Conservation (phyloP, 2,888 invertebrate species). For the Oligia fasciuncula region DNA sequence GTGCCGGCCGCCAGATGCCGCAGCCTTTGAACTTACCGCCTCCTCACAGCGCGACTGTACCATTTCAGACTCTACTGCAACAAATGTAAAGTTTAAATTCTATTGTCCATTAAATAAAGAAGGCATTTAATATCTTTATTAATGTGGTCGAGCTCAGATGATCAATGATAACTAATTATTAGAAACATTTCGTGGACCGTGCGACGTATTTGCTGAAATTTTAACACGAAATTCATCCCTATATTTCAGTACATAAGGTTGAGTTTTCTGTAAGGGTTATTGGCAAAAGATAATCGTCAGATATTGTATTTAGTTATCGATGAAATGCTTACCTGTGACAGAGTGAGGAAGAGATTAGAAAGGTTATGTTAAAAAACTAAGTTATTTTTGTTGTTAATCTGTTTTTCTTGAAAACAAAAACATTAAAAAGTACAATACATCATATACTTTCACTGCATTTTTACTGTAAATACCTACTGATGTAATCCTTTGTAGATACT, state of each 20-base stretch:
- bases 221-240: slow-evolving; percentile 45
- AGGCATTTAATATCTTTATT: slow-evolving; percentile 70
- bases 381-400: slow-evolving; percentile 28
- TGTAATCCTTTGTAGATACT: slow-evolving; percentile 23
- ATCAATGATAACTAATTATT: slow-evolving; percentile 70
- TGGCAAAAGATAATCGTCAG: slow-evolving; percentile 83
- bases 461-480: slow-evolving; percentile 19
- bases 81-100: slow-evolving; percentile 16
- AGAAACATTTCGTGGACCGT: slow-evolving; percentile 67
- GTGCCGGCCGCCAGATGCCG: slow-evolving; percentile 80
- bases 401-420: slow-evolving; percentile 36
- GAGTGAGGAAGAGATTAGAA: slow-evolving; percentile 68
- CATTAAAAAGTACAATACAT: slow-evolving; percentile 22
- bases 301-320: slow-evolving; percentile 88
- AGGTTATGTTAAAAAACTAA: background rate
- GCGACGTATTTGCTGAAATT: slow-evolving; percentile 50
- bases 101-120: slow-evolving; percentile 45
- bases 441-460: background rate
- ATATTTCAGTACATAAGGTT: background rate
- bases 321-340: slow-evolving; percentile 72
- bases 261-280: slow-evolving; percentile 47
- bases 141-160: slow-evolving; percentile 70
- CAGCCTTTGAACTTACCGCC: slow-evolving; percentile 84
- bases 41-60: slow-evolving; percentile 42
- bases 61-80: slow-evolving; percentile 30